A percentile compares a stretch with the other conserved stretches of the same genome.
Conservation (phyloP, 2,888 invertebrate species). For the Reticulitermes lucifugus region DNA sequence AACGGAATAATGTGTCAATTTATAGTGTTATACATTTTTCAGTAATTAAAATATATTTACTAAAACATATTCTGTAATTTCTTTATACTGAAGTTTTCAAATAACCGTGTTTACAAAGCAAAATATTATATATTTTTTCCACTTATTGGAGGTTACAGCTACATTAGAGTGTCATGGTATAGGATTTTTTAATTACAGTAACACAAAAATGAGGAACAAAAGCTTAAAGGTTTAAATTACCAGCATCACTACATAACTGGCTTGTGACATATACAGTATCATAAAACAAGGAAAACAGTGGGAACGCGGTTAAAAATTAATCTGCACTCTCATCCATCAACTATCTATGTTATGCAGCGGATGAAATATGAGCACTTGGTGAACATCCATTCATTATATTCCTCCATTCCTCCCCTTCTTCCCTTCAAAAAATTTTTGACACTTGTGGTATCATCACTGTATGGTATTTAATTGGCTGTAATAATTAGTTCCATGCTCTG, state of each 20-base stretch:
- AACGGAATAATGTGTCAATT: too few species aligned
- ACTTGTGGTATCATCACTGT: conserved; percentile 36
- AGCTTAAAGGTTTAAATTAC: conserved; percentile 36
- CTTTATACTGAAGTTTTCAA: neutral
- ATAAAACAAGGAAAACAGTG: conserved; percentile 33
- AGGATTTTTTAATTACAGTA: conserved; percentile 32
- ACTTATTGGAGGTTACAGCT: conserved; percentile 31
- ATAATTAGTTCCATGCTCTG: conserved; percentile 40
- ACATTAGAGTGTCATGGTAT: conserved; percentile 27
- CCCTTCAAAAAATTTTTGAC: conserved; percentile 38
- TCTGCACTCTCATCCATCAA: conserved; percentile 41
- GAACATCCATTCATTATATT: conserved; percentile 38
- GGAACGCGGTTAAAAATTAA: conserved; percentile 39
- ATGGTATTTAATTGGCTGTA: conserved; percentile 43
- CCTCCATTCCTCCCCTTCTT: conserved; percentile 1
- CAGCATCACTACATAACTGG: conserved; percentile 17
- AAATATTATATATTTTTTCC: conserved; percentile 25
- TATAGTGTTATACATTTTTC: neutral
- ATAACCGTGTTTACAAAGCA: conserved; percentile 6
- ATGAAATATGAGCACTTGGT: conserved; percentile 40
- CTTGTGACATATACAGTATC: conserved; percentile 34
- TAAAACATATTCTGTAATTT: neutral
- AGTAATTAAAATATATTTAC: neutral
- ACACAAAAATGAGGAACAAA: conserved; percentile 32
- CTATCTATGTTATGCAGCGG: conserved; percentile 35